Evolutionary conservation across 2,797 vertebrate species (phyloP).

Genomic region (Phyllotis vaccarum): DNA sequence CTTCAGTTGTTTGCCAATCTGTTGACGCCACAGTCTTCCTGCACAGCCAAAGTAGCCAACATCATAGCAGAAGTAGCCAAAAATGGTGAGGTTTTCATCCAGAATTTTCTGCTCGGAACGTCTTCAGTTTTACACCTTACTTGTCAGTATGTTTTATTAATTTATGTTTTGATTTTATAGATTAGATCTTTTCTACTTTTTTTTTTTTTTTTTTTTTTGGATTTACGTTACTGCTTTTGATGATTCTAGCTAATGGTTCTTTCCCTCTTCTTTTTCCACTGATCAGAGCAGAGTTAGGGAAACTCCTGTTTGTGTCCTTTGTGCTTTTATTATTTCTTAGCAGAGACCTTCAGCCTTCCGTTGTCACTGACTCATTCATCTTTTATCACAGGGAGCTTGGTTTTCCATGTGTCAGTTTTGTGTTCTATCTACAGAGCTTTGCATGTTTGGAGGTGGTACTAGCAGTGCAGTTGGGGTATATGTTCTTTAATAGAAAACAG

Average conservation of each 20-base stretch:
- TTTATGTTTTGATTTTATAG: constrained; percentile 89
- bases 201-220: too few species aligned
- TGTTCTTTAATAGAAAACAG: constrained; percentile 18
- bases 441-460: not conserved
- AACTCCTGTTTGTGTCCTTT: not conserved
- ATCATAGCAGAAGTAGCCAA: constrained; percentile 99
- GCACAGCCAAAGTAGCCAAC: constrained; percentile 97
- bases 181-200: constrained; percentile 82
- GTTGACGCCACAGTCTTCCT: constrained; percentile 93
- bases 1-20: constrained; percentile 93
- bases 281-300: constrained; percentile 42
- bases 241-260: constrained; percentile 29
- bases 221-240: constrained; percentile 67
- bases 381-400: not conserved
- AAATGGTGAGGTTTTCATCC: constrained; percentile 95
- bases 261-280: constrained; percentile 37
- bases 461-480: not conserved
- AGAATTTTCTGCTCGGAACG: constrained; percentile 89
- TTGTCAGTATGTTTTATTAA: constrained; percentile 90
- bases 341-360: not conserved
- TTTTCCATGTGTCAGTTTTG: not conserved
- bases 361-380: not conserved
- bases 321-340: not conserved
- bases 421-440: not conserved
- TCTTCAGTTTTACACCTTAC: constrained; percentile 90